These are phyloP conservation scores for Callyntrura sp. DNA, from an alignment of 2,888 invertebrate species.

Conservation along the genomic window DNA sequence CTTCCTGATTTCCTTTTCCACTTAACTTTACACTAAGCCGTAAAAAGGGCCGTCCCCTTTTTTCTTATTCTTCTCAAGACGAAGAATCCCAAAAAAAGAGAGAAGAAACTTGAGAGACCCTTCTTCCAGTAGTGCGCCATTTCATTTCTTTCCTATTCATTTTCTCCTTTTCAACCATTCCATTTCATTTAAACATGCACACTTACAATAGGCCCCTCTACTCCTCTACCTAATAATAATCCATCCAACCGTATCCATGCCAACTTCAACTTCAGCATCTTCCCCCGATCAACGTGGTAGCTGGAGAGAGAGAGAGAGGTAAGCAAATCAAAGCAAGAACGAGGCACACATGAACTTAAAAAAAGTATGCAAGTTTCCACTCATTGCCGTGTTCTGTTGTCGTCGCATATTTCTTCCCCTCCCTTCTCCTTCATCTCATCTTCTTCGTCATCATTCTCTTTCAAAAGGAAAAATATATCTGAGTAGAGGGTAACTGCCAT, in stretches of 20 bases:
- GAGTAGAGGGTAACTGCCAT: neutral
- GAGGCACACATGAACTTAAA: slow-evolving; percentile 34
- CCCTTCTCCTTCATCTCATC: slow-evolving; percentile 35
- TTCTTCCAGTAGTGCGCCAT: slow-evolving; percentile 19
- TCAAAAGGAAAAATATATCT: slow-evolving; percentile 6
- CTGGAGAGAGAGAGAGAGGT: neutral
- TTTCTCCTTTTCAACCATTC: slow-evolving; percentile 45
- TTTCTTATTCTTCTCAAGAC: slow-evolving; percentile 37
- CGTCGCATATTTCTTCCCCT: slow-evolving; percentile 48
- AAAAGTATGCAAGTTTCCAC: slow-evolving; percentile 44
- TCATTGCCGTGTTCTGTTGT: neutral
- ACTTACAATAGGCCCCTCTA: slow-evolving; percentile 9
- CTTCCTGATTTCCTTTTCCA: slow-evolving; percentile 67
- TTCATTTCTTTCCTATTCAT: slow-evolving; percentile 39
- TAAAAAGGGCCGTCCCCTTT: slow-evolving; percentile 76
- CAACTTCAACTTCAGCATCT: slow-evolving; percentile 13
- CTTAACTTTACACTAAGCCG: slow-evolving; percentile 72
- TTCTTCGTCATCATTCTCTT: slow-evolving; percentile 28
- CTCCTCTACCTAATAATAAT: slow-evolving; percentile 51
- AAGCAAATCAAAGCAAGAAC: neutral
- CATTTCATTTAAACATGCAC: slow-evolving; percentile 51
- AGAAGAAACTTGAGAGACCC: slow-evolving; percentile 64
- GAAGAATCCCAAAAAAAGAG: slow-evolving; percentile 27
- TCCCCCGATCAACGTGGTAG: neutral
- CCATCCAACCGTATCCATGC: slow-evolving; percentile 31